A percentile compares a stretch with the other conserved stretches of the same genome.
Evolutionary conservation across 2,888 invertebrate species (phyloP).

Genomic region (Drosophila emarginata): DNA sequence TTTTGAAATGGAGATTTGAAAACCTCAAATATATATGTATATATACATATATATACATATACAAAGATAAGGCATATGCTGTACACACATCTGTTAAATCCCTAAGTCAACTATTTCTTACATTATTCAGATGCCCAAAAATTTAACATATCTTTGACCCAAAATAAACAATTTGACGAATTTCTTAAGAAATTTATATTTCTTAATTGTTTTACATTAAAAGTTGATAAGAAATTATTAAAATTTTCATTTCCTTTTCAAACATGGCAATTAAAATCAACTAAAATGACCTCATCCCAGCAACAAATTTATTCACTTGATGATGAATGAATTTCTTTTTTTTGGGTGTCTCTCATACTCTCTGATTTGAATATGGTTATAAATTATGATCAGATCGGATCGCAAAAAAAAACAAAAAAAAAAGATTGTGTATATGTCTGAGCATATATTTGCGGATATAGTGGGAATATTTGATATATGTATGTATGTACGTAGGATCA

Average conservation of each 20-base stretch:
- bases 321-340: background rate
- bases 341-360: background rate
- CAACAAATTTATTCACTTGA: background rate
- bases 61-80: too few relatives aligned
- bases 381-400: conserved; percentile 1
- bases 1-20: too few relatives aligned
- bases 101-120: too few relatives aligned
- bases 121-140: too few relatives aligned
- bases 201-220: conserved; percentile 1
- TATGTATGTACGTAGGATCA: background rate
- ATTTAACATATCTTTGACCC: too few relatives aligned
- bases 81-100: too few relatives aligned
- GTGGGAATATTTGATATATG: background rate
- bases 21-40: too few relatives aligned
- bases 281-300: conserved; percentile 1
- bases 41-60: too few relatives aligned
- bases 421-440: background rate
- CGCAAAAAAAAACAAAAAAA: too few relatives aligned
- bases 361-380: background rate
- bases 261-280: background rate
- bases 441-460: background rate
- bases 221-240: background rate
- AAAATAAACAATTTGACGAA: too few relatives aligned
- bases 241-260: background rate
- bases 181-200: background rate